Conservation (phyloP, 2,888 invertebrate genomes). For the Geotrupes spiniger region DNA sequence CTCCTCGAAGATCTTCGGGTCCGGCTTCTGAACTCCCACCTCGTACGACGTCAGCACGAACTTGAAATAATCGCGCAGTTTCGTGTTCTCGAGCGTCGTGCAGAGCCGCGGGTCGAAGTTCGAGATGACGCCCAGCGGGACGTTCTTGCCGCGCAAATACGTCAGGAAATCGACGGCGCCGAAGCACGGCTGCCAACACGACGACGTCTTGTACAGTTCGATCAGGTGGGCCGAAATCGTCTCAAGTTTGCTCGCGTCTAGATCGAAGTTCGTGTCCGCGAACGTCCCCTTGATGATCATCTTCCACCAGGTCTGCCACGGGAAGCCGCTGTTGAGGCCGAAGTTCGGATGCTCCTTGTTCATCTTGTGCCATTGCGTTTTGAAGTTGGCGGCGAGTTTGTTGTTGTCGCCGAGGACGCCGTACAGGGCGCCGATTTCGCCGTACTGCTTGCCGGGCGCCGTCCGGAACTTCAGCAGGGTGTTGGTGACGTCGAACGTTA, state of each 20-base stretch:
- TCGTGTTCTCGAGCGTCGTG: constrained; percentile 63
- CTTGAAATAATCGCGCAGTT: constrained; percentile 69
- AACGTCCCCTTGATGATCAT: constrained; percentile 66
- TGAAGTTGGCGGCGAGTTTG: constrained; percentile 61
- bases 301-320: constrained; percentile 84
- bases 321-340: constrained; percentile 64
- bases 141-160: constrained; percentile 52
- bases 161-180: constrained; percentile 66
- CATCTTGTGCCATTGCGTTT: constrained; percentile 63
- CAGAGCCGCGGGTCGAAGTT: constrained; percentile 84
- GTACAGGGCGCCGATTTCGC: constrained; percentile 64
- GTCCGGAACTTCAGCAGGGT: constrained; percentile 73
- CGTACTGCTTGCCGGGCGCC: constrained; percentile 73
- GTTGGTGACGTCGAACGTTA: constrained; percentile 88
- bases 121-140: constrained; percentile 74
- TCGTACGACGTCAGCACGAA: constrained; percentile 80
- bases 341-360: constrained; percentile 75
- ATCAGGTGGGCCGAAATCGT: constrained; percentile 62
- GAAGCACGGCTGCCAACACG: constrained; percentile 70
- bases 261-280: constrained; percentile 50
- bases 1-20: constrained; percentile 65
- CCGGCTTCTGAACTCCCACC: constrained; percentile 72
- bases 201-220: constrained; percentile 65
- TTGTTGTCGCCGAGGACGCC: constrained; percentile 64
- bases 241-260: constrained; percentile 48